Conservation (phyloP, 2,888 invertebrate species). For the Plusia festucae region DNA sequence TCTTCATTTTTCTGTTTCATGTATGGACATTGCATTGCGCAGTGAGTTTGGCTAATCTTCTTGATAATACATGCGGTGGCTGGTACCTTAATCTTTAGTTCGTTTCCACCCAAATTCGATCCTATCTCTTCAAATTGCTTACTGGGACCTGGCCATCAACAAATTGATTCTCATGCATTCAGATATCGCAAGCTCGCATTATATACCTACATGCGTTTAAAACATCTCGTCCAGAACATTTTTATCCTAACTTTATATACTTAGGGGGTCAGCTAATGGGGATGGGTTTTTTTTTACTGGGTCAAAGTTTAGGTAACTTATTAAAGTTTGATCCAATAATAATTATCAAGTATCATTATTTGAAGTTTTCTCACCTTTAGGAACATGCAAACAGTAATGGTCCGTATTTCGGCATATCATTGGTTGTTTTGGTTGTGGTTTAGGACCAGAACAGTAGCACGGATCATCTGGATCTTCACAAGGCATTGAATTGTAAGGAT, state of each 20-base stretch:
- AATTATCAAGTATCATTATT: conserved; percentile 21
- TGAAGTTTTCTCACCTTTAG: conserved; percentile 79
- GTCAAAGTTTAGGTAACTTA: conserved; percentile 21
- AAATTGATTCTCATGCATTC: conserved; percentile 75
- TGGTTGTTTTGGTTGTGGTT: conserved; percentile 65
- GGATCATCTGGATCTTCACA: conserved; percentile 80
- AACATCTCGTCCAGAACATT: conserved; percentile 23
- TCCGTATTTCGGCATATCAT: conserved; percentile 83
- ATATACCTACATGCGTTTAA: conserved; percentile 25
- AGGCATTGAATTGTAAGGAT: conserved; percentile 79
- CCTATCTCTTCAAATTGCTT: conserved; percentile 86
- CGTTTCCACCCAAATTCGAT: conserved; percentile 81
- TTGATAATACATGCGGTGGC: conserved; percentile 80
- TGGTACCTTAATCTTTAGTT: conserved; percentile 85
- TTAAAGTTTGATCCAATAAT: conserved; percentile 32
- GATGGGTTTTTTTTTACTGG: neutral
- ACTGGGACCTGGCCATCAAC: conserved; percentile 85
- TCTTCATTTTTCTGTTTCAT: conserved; percentile 62
- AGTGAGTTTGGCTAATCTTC: conserved; percentile 85
- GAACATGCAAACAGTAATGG: conserved; percentile 83
- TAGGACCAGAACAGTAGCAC: conserved; percentile 82
- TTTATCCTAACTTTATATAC: conserved; percentile 21
- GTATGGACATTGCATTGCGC: conserved; percentile 79
- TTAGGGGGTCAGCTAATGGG: conserved; percentile 12
- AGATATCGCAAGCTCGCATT: conserved; percentile 36